phyloP scores from a whole-genome alignment of 2,888 invertebrate species.

The Diarsia dahlii region DNA sequence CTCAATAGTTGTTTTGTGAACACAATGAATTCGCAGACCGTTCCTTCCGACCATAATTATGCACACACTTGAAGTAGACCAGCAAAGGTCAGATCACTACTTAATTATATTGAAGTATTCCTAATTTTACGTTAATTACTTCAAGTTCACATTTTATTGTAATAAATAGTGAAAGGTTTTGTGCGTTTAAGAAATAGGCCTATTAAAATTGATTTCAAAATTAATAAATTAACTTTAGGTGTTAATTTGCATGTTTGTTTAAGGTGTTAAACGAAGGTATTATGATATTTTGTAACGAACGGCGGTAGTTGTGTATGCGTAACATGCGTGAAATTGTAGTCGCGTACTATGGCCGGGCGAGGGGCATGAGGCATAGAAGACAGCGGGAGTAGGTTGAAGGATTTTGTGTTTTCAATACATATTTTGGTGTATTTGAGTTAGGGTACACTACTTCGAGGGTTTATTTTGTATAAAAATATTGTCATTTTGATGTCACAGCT shows the following conservation, averaged over 20 bases:
- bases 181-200: conserved; percentile 26
- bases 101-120: conserved; percentile 6
- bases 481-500: neutral
- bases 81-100: conserved; percentile 27
- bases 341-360: conserved; percentile 18
- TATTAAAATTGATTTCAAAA: conserved; percentile 51
- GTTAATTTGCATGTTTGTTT: conserved; percentile 53
- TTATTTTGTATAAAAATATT: neutral
- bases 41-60: conserved; percentile 49
- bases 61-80: conserved; percentile 24
- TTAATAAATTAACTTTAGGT: conserved; percentile 16
- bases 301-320: conserved; percentile 39
- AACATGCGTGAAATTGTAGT: conserved; percentile 57
- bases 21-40: conserved; percentile 50
- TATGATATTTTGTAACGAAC: conserved; percentile 55
- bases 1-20: conserved; percentile 36
- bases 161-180: conserved; percentile 41
- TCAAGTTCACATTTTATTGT: conserved; percentile 24
- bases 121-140: conserved; percentile 29
- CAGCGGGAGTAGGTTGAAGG: neutral
- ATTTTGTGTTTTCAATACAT: neutral
- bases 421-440: neutral
- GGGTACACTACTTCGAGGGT: neutral
- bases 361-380: conserved; percentile 7
- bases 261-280: conserved; percentile 40